Conservation (phyloP, 2,113 vertebrate species). For the Dromiciops gliroides region DNA sequence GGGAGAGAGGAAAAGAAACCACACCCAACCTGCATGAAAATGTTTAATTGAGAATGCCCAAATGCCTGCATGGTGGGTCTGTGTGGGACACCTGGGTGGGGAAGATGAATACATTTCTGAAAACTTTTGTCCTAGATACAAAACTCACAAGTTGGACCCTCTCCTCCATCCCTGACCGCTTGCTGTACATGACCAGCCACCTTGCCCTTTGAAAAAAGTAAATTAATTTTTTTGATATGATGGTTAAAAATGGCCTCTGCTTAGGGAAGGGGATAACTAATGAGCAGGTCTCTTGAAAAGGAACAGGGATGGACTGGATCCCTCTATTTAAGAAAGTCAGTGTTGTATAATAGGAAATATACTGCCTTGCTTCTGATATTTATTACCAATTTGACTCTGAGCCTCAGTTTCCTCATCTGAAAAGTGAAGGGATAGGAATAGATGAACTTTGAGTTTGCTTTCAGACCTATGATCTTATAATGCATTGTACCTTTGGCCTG, state of each 20-base stretch:
- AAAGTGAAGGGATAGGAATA: background rate
- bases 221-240: slow-evolving; percentile 31
- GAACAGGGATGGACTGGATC: background rate
- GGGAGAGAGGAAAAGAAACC: slow-evolving; percentile 4
- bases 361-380: background rate
- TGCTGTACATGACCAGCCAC: background rate
- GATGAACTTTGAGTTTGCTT: background rate
- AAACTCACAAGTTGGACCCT: slow-evolving; percentile 52
- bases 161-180: background rate
- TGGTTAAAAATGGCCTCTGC: slow-evolving; percentile 44
- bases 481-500: background rate
- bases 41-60: slow-evolving; percentile 54
- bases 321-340: background rate
- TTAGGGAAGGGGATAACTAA: slow-evolving; percentile 39
- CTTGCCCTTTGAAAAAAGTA: slow-evolving; percentile 45
- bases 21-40: background rate
- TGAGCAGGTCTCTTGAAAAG: slow-evolving; percentile 3
- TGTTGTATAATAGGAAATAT: background rate
- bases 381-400: background rate
- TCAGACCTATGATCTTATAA: background rate
- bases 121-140: slow-evolving; percentile 54
- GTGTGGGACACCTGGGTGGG: slow-evolving; percentile 9
- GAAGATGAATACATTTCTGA: slow-evolving; percentile 38
- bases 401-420: background rate
- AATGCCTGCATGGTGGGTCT: slow-evolving; percentile 39